Conservation (phyloP, 2,797 vertebrate species). For the Dipus sagitta region DNA sequence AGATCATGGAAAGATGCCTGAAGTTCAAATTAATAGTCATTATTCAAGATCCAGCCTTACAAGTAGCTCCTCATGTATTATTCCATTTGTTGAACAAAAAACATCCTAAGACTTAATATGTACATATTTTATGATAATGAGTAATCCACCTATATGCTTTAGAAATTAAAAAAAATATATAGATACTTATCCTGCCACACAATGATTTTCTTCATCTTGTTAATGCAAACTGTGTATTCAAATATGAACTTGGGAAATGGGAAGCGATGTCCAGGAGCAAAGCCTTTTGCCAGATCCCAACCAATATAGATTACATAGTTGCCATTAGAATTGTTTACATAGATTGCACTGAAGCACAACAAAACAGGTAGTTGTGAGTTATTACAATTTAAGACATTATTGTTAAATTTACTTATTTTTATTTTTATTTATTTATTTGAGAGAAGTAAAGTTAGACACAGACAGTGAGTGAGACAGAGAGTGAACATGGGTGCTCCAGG, state of each 20-base stretch:
- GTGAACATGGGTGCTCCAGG: too few relatives aligned
- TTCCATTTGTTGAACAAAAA: neutral
- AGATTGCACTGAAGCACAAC: neutral
- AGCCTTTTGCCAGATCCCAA: neutral
- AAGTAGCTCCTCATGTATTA: neutral
- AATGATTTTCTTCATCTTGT: neutral
- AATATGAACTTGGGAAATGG: neutral
- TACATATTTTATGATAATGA: neutral
- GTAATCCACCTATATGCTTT: too few relatives aligned
- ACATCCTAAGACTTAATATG: neutral
- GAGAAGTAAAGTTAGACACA: too few relatives aligned
- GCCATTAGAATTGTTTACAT: neutral
- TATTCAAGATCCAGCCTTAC: neutral
- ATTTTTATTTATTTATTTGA: too few relatives aligned
- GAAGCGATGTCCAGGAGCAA: neutral
- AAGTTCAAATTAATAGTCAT: neutral
- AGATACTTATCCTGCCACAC: neutral
- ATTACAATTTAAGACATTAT: neutral
- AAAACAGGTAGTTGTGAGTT: neutral
- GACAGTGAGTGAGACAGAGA: too few relatives aligned
- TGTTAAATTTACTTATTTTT: neutral
- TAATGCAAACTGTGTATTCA: neutral
- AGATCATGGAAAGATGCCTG: neutral
- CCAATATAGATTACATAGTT: neutral
- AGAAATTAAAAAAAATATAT: too few relatives aligned